Evolutionary conservation across 1,140 invertebrate genomes (phyloP).

Genomic region (Rhopalosiphum padi): DNA sequence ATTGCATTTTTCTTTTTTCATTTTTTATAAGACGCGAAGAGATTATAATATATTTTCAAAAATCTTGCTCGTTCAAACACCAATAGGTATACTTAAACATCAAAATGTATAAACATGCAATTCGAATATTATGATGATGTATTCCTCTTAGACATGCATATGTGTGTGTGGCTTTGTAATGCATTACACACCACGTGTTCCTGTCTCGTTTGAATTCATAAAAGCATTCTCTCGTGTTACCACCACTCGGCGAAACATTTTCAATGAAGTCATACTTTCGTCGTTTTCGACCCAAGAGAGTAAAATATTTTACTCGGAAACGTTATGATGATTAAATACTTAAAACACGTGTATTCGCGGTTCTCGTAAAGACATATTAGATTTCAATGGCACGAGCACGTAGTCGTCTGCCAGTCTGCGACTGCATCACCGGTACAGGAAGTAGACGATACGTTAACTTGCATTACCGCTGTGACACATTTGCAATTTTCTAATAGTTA

Average conservation of each 20-base stretch:
- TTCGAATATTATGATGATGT: background rate
- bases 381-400: slow-evolving; percentile 27
- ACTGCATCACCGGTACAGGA: background rate
- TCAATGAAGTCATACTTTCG: background rate
- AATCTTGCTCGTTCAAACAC: background rate
- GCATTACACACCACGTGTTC: background rate
- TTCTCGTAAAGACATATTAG: background rate
- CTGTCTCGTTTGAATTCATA: background rate
- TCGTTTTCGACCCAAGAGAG: background rate
- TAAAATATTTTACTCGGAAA: slow-evolving; percentile 16
- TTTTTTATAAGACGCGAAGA: background rate
- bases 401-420: background rate
- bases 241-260: background rate
- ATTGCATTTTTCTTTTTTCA: background rate
- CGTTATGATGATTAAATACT: slow-evolving; percentile 1
- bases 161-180: background rate
- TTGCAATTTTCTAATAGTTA: background rate
- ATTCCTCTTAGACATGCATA: background rate
- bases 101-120: background rate
- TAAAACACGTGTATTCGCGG: background rate
- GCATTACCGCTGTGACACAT: background rate
- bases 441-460: background rate
- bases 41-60: background rate
- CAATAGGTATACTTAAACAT: background rate
- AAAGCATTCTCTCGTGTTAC: background rate